Evolutionary conservation across 2,113 vertebrate genomes (phyloP).

Genomic region (Lophochroa leadbeateri): DNA sequence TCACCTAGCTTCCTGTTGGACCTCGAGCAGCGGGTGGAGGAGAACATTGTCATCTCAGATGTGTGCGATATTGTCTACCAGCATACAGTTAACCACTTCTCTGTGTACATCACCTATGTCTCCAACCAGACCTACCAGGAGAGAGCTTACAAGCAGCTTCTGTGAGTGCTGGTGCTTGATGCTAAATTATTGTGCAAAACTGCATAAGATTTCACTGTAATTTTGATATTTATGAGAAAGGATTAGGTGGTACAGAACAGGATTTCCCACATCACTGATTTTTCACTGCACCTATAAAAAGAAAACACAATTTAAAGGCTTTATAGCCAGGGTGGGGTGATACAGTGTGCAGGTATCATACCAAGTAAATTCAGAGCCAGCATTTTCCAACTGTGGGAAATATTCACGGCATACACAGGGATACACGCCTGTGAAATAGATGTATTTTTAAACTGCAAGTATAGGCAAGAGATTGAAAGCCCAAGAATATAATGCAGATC

Average conservation of each 20-base stretch:
- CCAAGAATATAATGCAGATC: neutral
- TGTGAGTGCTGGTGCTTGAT: constrained; percentile 78
- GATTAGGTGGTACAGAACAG: neutral
- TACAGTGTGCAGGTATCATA: neutral
- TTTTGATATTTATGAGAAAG: neutral
- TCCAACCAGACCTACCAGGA: constrained; percentile 98
- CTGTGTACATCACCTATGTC: constrained; percentile 91
- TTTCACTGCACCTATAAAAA: neutral
- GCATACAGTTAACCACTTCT: constrained; percentile 86
- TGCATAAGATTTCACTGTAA: neutral
- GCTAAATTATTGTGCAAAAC: neutral
- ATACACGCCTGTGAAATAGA: neutral
- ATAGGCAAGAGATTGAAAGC: neutral
- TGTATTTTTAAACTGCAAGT: neutral
- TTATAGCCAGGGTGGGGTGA: neutral
- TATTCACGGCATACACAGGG: neutral
- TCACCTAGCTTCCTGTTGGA: constrained; percentile 88
- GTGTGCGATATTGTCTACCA: constrained; percentile 92
- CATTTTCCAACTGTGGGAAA: neutral
- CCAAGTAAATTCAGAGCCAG: neutral
- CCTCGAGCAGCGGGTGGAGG: constrained; percentile 91
- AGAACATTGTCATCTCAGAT: constrained; percentile 90
- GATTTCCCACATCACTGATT: neutral
- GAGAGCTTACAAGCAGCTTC: constrained; percentile 90
- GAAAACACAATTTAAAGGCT: neutral